phyloP scores from a whole-genome alignment of 2,113 vertebrate species.

The Archilochus colubris region DNA sequence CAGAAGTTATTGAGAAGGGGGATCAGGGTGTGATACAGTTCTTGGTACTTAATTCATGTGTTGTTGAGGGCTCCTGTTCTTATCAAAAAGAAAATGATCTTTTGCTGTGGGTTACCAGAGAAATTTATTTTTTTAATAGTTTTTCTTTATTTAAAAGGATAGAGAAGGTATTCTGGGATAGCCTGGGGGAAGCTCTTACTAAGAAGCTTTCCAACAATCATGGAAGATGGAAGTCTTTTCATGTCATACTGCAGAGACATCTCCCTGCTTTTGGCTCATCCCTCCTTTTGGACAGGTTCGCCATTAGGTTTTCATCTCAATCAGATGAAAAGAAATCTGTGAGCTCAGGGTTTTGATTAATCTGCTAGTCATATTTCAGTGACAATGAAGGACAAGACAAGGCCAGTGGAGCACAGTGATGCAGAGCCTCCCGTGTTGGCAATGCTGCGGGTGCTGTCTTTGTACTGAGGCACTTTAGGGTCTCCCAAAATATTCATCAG shows the following conservation, averaged over 20 bases:
- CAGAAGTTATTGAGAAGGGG: neutral
- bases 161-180: neutral
- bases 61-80: neutral
- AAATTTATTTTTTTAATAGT: neutral
- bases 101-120: neutral
- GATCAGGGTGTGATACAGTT: neutral
- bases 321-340: neutral
- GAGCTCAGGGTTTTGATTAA: neutral
- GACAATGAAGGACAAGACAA: neutral
- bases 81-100: neutral
- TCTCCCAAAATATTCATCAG: neutral
- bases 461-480: fast-evolving
- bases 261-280: neutral
- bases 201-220: neutral
- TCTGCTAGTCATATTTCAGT: neutral
- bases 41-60: fast-evolving
- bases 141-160: neutral
- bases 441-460: neutral
- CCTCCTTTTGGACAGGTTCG: neutral
- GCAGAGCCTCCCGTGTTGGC: too few species aligned
- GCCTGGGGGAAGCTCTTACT: neutral
- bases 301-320: neutral
- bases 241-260: neutral
- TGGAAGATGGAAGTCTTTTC: neutral
- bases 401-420: neutral